phyloP scores from a whole-genome alignment of 1,140 invertebrate genomes.

The Lethrus apterus region DNA sequence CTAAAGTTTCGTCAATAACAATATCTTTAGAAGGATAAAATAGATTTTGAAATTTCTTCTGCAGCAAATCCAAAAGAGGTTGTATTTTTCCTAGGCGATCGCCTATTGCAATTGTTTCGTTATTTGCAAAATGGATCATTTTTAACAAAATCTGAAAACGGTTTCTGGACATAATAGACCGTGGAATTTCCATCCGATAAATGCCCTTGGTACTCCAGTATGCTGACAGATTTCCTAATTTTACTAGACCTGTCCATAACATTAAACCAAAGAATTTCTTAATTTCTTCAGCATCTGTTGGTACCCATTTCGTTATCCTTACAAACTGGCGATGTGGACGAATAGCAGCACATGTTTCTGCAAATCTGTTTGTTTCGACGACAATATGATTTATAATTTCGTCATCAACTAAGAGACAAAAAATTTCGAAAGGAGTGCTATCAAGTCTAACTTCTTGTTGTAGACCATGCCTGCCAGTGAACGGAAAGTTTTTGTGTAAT shows the following conservation, averaged over 20 bases:
- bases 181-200: background rate
- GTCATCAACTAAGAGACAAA: background rate
- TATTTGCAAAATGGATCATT: slow-evolving; percentile 23
- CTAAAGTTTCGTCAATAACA: slow-evolving; percentile 31
- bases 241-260: slow-evolving; percentile 7
- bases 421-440: background rate
- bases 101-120: slow-evolving; percentile 14
- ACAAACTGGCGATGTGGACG: background rate
- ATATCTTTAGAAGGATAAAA: slow-evolving; percentile 18
- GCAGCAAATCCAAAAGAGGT: slow-evolving; percentile 17
- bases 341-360: background rate
- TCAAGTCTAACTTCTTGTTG: too few relatives aligned
- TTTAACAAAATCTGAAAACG: slow-evolving; percentile 19
- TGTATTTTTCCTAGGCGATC: slow-evolving; percentile 22
- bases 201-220: background rate
- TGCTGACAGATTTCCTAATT: background rate
- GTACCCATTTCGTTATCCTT: slow-evolving; percentile 2
- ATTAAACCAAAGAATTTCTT: slow-evolving; percentile 7
- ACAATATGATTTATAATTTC: background rate
- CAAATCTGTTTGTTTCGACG: background rate
- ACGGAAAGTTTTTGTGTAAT: too few relatives aligned
- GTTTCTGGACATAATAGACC: slow-evolving; percentile 15
- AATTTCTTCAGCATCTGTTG: slow-evolving; percentile 2
- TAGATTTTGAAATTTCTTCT: slow-evolving; percentile 21
- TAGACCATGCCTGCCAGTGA: too few relatives aligned